phyloP scores from a whole-genome alignment of 2,888 invertebrate species.

The Pachydiplax longipennis region DNA sequence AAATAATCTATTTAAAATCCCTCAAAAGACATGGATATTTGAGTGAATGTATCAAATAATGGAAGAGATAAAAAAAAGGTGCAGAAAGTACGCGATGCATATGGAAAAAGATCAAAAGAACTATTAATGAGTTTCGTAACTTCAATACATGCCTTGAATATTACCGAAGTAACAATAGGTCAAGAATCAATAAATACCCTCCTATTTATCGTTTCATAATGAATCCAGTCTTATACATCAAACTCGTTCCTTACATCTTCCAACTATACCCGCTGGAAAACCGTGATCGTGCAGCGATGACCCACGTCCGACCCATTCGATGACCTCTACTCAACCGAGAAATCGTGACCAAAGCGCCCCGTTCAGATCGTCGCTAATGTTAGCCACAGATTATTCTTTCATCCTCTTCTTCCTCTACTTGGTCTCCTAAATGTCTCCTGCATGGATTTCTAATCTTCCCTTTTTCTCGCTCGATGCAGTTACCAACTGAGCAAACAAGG shows the following conservation, averaged over 20 bases:
- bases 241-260: not conserved
- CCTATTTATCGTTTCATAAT: too few species aligned
- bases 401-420: not conserved
- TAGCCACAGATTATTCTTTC: not conserved
- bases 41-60: too few species aligned
- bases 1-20: too few species aligned
- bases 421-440: not conserved
- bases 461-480: constrained; percentile 11
- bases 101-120: too few species aligned
- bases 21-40: too few species aligned
- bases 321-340: not conserved
- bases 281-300: not conserved
- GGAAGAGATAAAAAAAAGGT: too few species aligned
- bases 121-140: too few species aligned
- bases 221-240: not conserved
- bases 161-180: too few species aligned
- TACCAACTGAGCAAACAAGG: constrained; percentile 28
- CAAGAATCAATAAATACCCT: too few species aligned
- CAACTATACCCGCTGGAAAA: not conserved
- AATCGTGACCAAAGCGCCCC: constrained; percentile 6
- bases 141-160: too few species aligned
- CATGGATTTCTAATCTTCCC: not conserved
- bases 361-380: not conserved
- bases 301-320: not conserved
- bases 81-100: too few species aligned